phyloP scores from a whole-genome alignment of 2,888 invertebrate genomes.

The Pyrrhia umbra region DNA sequence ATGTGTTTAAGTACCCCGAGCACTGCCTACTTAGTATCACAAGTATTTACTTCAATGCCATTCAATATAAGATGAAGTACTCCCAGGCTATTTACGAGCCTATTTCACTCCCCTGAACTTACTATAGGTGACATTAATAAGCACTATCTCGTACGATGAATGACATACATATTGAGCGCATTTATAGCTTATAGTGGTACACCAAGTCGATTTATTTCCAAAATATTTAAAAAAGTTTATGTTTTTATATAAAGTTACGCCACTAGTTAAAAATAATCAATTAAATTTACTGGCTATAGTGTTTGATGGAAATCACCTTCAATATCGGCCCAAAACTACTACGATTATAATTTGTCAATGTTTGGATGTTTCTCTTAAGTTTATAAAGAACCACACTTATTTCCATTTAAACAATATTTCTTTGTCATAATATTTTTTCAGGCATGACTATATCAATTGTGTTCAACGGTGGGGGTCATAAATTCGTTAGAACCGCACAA shows the following conservation, averaged over 20 bases:
- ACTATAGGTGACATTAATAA: not conserved
- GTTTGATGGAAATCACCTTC: no score
- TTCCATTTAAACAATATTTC: slow-evolving; percentile 22
- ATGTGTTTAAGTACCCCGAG: not conserved
- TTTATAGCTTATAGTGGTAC: no score
- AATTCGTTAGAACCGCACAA: slow-evolving; percentile 71
- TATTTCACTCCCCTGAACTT: not conserved
- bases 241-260: no score
- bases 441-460: slow-evolving; percentile 59
- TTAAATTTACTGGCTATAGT: no score
- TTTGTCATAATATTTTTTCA: slow-evolving; percentile 32
- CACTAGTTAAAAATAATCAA: no score
- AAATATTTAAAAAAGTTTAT: no score
- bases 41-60: not conserved
- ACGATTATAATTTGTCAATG: no score
- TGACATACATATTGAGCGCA: no score
- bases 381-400: not conserved
- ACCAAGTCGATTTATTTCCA: no score
- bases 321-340: no score
- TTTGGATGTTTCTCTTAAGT: not conserved
- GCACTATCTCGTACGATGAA: no score
- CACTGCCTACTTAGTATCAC: not conserved
- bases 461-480: slow-evolving; percentile 66
- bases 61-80: not conserved
- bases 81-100: not conserved